These are phyloP conservation scores for Hyaena hyaena DNA, from an alignment of 2,113 vertebrate genomes.

Conservation along the genomic window DNA sequence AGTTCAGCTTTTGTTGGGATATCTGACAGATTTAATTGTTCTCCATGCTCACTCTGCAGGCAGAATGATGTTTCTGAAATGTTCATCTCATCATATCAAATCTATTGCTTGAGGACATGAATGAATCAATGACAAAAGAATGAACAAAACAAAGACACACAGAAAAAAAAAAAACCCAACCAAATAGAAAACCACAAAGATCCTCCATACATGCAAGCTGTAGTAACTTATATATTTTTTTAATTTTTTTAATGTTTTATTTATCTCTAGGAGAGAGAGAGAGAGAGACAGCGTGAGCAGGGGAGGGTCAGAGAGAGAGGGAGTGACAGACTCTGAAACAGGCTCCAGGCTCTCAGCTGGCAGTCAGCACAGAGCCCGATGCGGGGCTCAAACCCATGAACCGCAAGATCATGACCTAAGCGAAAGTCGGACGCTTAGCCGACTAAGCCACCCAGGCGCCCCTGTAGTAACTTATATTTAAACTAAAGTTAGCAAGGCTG, in stretches of 20 bases:
- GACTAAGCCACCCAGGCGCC: too few species aligned
- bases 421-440: too few species aligned
- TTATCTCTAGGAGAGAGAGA: too few species aligned
- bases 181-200: background rate
- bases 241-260: too few species aligned
- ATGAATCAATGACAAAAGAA: background rate
- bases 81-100: background rate
- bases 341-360: too few species aligned
- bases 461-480: background rate
- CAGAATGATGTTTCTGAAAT: background rate
- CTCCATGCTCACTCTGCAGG: background rate
- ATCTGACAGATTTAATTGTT: background rate
- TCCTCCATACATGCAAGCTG: background rate
- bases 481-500: background rate
- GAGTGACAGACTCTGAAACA: too few species aligned
- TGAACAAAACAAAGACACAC: background rate
- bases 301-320: too few species aligned
- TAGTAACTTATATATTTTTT: background rate
- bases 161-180: background rate
- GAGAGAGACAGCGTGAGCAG: too few species aligned
- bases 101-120: background rate
- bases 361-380: too few species aligned
- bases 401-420: too few species aligned
- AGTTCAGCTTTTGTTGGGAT: background rate
- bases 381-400: too few species aligned